phyloP scores from a whole-genome alignment of 2,113 vertebrate species.

The Sialia sialis region DNA sequence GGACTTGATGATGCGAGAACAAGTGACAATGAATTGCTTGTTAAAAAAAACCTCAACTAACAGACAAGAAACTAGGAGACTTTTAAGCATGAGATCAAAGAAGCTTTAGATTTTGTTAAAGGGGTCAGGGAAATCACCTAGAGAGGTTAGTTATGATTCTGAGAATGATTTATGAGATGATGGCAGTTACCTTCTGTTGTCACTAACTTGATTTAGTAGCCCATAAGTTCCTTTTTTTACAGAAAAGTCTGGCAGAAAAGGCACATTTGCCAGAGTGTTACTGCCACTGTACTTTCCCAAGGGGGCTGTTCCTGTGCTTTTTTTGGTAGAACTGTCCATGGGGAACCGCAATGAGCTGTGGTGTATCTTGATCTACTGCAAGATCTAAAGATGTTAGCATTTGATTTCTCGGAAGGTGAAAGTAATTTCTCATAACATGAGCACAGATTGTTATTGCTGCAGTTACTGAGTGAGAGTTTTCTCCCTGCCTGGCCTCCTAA shows the following conservation, averaged over 20 bases:
- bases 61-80: not conserved
- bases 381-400: not conserved
- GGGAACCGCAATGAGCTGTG: not conserved
- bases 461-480: not conserved
- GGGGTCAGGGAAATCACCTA: not conserved
- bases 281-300: not conserved
- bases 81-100: not conserved
- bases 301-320: not conserved
- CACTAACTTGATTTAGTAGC: not conserved
- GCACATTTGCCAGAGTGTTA: not conserved
- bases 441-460: not conserved
- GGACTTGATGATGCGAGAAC: not conserved
- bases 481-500: not conserved
- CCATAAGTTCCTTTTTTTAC: not conserved
- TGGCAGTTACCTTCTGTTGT: not conserved
- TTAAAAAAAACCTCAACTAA: not conserved
- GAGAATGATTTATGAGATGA: not conserved
- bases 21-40: not conserved
- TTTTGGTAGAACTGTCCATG: not conserved
- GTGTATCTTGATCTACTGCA: not conserved
- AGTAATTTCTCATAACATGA: not conserved
- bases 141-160: not conserved
- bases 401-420: slow-evolving; percentile 44
- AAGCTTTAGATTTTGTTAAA: not conserved
- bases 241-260: not conserved